Evolutionary conservation across 1,140 invertebrate genomes (phyloP), one percentile per base, ranked within the genome.

Genomic region (Adelges cooleyi): DNA sequence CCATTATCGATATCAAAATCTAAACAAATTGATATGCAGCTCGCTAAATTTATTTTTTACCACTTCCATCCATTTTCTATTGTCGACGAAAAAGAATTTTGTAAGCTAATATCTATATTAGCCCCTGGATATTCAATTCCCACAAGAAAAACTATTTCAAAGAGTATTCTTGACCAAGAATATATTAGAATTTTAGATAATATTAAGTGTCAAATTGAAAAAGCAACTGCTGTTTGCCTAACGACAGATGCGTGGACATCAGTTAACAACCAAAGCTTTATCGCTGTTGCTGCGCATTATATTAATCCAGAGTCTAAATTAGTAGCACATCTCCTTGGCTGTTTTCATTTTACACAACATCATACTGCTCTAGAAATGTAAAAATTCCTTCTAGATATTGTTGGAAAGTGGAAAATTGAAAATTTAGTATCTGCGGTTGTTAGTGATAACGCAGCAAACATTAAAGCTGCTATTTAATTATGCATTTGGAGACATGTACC

Each of bases 231-330:
- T 6, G 52, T 71, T 2, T 69, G 59, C 20, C 42, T 71, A 11
- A 71, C 65, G 40, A 71, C 69, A 13, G 70, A 71, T 68, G 66
- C 68, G 18, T 71, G 70, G 70, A 69, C 69, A 17, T 11, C 11
- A 70, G 65, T 36, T n/a, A 56, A 46, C 18, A 68, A 68, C 48
- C 65, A 62, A 40, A 59, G 66, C 36, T 68, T 46, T 67, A 66
- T 69, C 46, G 67, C 56, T 2, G 50, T 70, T n/a, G 66, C 66
- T 23, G 71, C 66, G 11, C 71, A 71, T 67, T 70, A 68, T 67
- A 68, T 70, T 20, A 67, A 68, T 54, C 51, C 67, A 22, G 65
- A 69, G 11, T 59, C 56, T 25, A 54, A 52, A 33, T 17, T 70
- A 33, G n/a, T 11, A n/a, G 65, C 54, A 9, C 13, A 29, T 40